A percentile compares a stretch with the other conserved stretches of the same genome.
phyloP scores from a whole-genome alignment of 1,140 invertebrate genomes.

The Drosophila nasuta region DNA sequence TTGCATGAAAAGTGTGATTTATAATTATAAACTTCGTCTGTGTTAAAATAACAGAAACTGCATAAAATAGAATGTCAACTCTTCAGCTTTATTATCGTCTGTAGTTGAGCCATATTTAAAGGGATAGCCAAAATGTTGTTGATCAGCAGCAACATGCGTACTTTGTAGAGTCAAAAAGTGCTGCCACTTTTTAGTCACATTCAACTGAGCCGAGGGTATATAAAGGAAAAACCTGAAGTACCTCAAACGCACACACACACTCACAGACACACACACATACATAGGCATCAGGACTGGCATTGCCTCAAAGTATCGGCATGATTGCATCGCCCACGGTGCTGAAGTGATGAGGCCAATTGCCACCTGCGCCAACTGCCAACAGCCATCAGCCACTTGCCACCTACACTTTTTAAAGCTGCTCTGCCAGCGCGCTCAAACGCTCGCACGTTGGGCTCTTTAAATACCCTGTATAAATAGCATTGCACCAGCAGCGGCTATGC shows the following conservation, averaged over 20 bases:
- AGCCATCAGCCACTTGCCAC: slow-evolving; percentile 50
- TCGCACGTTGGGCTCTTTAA: not conserved
- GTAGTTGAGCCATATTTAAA: no score
- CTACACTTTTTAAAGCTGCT: slow-evolving; percentile 21
- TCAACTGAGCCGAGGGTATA: not conserved
- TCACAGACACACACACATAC: not conserved
- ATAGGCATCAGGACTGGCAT: slow-evolving; percentile 3
- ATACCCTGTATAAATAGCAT: not conserved
- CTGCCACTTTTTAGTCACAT: not conserved
- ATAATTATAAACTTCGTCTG: no score
- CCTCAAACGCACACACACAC: not conserved
- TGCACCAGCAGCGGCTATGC: not conserved
- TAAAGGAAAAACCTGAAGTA: slow-evolving; percentile 3
- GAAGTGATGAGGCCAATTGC: slow-evolving; percentile 51
- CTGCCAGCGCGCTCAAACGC: not conserved
- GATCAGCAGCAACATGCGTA: not conserved
- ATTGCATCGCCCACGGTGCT: slow-evolving; percentile 49
- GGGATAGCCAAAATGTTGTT: not conserved
- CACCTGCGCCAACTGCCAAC: slow-evolving; percentile 37
- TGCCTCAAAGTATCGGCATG: slow-evolving; percentile 50
- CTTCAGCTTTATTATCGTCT: no score
- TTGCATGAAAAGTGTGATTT: no score
- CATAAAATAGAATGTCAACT: no score
- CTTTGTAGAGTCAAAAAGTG: not conserved
- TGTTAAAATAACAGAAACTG: no score